A percentile compares a stretch with the other conserved stretches of the same genome.
Conservation (phyloP, 2,113 vertebrate species). For the Lepisosteus osseus region DNA sequence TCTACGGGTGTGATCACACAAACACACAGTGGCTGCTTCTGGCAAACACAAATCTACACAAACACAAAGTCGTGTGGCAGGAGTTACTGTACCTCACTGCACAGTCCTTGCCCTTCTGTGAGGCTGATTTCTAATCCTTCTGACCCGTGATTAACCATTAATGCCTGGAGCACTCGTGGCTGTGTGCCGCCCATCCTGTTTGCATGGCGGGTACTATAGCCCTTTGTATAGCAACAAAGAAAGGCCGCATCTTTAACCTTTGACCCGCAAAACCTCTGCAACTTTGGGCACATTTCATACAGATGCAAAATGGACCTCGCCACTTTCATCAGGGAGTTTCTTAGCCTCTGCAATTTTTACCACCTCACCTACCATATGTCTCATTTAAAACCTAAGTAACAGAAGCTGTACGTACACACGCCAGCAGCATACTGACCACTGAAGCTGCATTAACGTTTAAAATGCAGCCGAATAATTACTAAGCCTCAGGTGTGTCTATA, state of each 20-base stretch:
- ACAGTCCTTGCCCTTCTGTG: conserved; percentile 26
- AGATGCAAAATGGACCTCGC: conserved; percentile 32
- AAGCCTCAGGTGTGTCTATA: no score
- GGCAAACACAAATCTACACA: no score
- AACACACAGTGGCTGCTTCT: no score
- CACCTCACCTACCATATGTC: no score
- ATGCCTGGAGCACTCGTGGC: conserved; percentile 40
- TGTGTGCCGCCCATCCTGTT: conserved; percentile 38
- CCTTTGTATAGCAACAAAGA: conserved; percentile 56
- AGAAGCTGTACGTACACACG: no score
- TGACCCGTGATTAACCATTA: conserved; percentile 51
- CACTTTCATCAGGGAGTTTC: background rate
- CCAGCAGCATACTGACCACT: no score
- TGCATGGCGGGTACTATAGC: conserved; percentile 37
- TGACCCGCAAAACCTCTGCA: conserved; percentile 50
- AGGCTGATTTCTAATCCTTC: conserved; percentile 52
- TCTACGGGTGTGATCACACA: no score
- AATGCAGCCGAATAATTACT: no score
- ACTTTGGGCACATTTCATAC: conserved; percentile 50
- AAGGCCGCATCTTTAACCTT: conserved; percentile 60
- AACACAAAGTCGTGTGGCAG: background rate
- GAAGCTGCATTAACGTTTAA: no score
- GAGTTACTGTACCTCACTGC: no score
- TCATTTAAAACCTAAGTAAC: no score
- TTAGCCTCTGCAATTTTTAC: background rate